Evolutionary conservation across 2,797 vertebrate species (phyloP), one percentile per base, ranked within the genome.

Genomic region (Cyprinodon diabolis): DNA sequence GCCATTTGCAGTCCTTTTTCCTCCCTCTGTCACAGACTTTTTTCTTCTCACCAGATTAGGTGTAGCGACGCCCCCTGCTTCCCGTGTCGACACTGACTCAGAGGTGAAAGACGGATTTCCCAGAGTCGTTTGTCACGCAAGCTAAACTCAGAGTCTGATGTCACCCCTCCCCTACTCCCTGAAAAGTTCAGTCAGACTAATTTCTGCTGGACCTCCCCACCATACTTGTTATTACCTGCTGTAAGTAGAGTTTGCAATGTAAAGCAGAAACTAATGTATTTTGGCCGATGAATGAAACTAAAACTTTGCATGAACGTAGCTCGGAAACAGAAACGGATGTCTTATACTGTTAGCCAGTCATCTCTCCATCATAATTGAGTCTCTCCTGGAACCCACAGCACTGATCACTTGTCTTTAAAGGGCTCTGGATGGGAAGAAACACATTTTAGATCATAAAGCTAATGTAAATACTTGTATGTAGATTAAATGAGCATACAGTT

Each of bases 401-500:
- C 89, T 92, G 87, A 85, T 93, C 84, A 80, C 86, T 65, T 77
- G 84, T 92, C 88, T 89, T 78, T 78, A 92, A 95, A 95, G 94
- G 94, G 93, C 93, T 95, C 92, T 87, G 89, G 84, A 90, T 91
- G 74, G 85, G 91, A 93, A 86, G 84, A 91, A 86, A 86, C 84
- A 68, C 80, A 83, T 86, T 88, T 87, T 80, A 91, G 90, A 90
- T 91, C 86, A 71, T 92, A 93, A 90, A 91, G 91, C 91, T 90
- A 87, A 84, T 92, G 91, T 95, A 94, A 91, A 93, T 93, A 93
- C 69, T 71, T 90, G 88, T 93, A 90, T 91, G 89, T 92, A 91
- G 89, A 87, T 89, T 83, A 92, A 90, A 87, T 87, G 92, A 84
- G 91, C 90, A 92, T 84, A 84, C 89, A 87, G 79, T 79, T 83